Conservation (phyloP, 2,797 vertebrate species). For the Rhyacichthys aspro region DNA sequence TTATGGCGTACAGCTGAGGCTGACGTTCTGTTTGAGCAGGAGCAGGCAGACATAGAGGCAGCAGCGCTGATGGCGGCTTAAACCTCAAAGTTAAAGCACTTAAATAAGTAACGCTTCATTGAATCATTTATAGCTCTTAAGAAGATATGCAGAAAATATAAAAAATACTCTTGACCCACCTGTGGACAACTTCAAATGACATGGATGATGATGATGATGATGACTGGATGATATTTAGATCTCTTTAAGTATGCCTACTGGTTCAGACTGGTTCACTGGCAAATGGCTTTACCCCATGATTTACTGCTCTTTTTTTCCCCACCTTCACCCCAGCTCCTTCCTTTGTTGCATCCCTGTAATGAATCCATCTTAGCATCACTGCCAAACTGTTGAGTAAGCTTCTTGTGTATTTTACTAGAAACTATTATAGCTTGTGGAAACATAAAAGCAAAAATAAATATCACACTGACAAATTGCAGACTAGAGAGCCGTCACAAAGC, state of each 20-base stretch:
- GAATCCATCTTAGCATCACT: too few relatives aligned
- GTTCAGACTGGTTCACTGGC: too few relatives aligned
- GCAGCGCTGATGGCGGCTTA: slow-evolving; percentile 13
- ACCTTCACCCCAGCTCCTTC: too few relatives aligned
- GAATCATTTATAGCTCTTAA: slow-evolving; percentile 7
- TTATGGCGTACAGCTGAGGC: slow-evolving; percentile 16
- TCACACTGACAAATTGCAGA: slow-evolving; percentile 70
- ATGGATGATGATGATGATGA: too few relatives aligned
- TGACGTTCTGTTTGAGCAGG: slow-evolving; percentile 48
- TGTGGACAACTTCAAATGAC: slow-evolving; percentile 31
- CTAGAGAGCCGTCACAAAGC: slow-evolving; percentile 62
- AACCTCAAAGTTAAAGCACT: slow-evolving; percentile 21
- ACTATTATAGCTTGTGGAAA: slow-evolving; percentile 35
- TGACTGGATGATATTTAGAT: too few relatives aligned
- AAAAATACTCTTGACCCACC: slow-evolving; percentile 41
- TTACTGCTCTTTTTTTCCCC: too few relatives aligned
- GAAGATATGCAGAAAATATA: slow-evolving; percentile 6
- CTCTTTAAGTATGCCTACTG: too few relatives aligned
- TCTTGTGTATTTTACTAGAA: slow-evolving; percentile 41
- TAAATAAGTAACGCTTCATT: slow-evolving; percentile 15
- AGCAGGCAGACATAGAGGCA: slow-evolving; percentile 21
- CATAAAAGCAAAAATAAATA: slow-evolving; percentile 70
- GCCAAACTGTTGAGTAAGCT: too few relatives aligned
- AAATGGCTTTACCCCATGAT: too few relatives aligned
- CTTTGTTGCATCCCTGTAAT: too few relatives aligned